Base-by-base conservation (phyloP, 2,888 invertebrate species). In the Philonicus albiceps region DNA sequence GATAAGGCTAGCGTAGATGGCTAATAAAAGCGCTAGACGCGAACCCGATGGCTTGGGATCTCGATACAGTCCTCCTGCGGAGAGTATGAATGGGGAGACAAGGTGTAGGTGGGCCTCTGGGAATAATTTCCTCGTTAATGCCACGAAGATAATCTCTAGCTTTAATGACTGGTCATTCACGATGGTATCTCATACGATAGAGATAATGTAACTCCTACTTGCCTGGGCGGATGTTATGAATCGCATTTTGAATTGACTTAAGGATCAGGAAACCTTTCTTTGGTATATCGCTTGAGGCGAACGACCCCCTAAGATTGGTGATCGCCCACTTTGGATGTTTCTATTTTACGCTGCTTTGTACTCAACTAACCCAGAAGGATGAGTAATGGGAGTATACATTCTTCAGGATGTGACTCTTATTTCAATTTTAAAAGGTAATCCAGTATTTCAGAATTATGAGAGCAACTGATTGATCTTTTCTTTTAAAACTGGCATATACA, bases 41-140 rank as follows among this genome's bases (percentile, higher is more conserved):
- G 40, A 13, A 37, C 19, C n/a, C n/a, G n/a, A n/a, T 19, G 34
- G 74, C 8, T 40, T 76, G 22, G 78, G n/a, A 78, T 8, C 49
- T 11, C 13, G 78, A 49, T 22, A 30, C 40, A 30, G 43, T 49
- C 64, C 22, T 43, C 22, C 43, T 27, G 43, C 30, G 27, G 43
- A 27, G 30, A 6, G 27, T 16, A 43, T 78, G 78, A 78, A 43
- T 78, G 49, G 27, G 27, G 8, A 13, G 19, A 78, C 11, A 37
- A 78, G 27, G 49, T 78, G 78, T 78, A 43, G 78, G 49, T 43
- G 78, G 78, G 78, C 49, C 49, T 7, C 43, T 22, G 43, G 78
- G 76, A 76, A 76, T 76, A 76, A 76, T 76, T 76, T 22, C 19
- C 76, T 76, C 37, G 37, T 76, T 76, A 76, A 37, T 76, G 37